Conservation (phyloP, 1,140 invertebrate genomes). For the Drosophila saltans region DNA sequence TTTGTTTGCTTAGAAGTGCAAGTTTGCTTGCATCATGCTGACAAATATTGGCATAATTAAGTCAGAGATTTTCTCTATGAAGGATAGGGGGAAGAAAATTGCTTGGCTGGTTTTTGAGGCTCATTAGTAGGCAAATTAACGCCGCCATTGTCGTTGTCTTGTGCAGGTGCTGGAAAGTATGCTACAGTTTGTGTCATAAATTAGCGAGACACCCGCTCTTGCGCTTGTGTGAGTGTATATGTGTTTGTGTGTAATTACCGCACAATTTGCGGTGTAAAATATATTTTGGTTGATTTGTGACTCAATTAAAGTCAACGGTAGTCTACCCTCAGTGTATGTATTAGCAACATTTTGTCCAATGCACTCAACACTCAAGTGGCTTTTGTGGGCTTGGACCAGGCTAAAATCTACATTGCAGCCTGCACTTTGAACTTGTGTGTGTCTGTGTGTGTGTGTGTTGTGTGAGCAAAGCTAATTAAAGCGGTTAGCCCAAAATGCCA, state of each 20-base stretch:
- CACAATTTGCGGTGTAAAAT: slow-evolving; percentile 74
- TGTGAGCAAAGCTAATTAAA: slow-evolving; percentile 70
- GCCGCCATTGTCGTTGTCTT: slow-evolving; percentile 60
- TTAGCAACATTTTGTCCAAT: slow-evolving; percentile 52
- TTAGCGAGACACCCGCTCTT: slow-evolving; percentile 52
- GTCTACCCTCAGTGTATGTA: slow-evolving; percentile 51
- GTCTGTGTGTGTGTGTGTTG: slow-evolving; percentile 15
- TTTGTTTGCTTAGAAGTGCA: slow-evolving; percentile 11
- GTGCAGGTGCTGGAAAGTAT: slow-evolving; percentile 69
- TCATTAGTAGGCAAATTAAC: slow-evolving; percentile 78
- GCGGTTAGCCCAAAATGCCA: slow-evolving; percentile 77
- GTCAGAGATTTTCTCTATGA: slow-evolving; percentile 16
- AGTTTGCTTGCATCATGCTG: slow-evolving; percentile 14
- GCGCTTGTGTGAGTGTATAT: background rate
- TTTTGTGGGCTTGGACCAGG: slow-evolving; percentile 63
- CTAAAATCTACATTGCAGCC: slow-evolving; percentile 58
- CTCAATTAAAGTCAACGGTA: slow-evolving; percentile 79
- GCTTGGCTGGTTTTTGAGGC: slow-evolving; percentile 60
- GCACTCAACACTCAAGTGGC: slow-evolving; percentile 72
- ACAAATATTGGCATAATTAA: slow-evolving; percentile 71
- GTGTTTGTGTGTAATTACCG: slow-evolving; percentile 59
- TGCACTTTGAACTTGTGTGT: slow-evolving; percentile 21
- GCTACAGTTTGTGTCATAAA: slow-evolving; percentile 70
- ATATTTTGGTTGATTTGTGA: slow-evolving; percentile 83
- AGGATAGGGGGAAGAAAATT: background rate